Evolutionary conservation across 1,140 invertebrate species (phyloP).

Genomic region (Phortica variegata): DNA sequence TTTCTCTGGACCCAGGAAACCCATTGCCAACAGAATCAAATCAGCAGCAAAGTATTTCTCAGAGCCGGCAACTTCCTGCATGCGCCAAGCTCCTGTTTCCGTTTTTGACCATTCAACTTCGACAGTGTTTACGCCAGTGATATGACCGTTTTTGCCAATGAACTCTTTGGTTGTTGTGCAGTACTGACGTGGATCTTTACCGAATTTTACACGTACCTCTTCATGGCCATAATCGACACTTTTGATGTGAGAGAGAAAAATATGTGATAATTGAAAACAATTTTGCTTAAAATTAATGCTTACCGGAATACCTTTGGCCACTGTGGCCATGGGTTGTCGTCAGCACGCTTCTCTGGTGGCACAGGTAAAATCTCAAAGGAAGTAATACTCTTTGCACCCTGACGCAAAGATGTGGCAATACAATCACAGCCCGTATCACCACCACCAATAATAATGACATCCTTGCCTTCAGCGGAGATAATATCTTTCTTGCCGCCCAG

Average conservation of each 20-base stretch:
- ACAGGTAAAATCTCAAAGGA: conserved; percentile 97
- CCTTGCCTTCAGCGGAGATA: conserved; percentile 86
- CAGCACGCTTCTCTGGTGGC: conserved; percentile 75
- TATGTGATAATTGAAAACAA: conserved; percentile 3
- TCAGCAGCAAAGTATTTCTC: conserved; percentile 87
- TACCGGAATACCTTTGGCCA: conserved; percentile 90
- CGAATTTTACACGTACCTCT: conserved; percentile 89
- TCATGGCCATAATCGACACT: conserved; percentile 98
- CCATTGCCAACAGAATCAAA: conserved; percentile 95
- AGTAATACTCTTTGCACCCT: conserved; percentile 94
- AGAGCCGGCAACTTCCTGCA: conserved; percentile 82
- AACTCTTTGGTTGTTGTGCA: conserved; percentile 95
- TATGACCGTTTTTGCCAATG: conserved; percentile 84
- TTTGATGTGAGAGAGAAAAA: conserved; percentile 2
- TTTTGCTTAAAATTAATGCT: neutral
- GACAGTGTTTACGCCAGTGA: conserved; percentile 86
- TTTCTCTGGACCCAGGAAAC: conserved; percentile 95
- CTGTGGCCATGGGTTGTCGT: conserved; percentile 97
- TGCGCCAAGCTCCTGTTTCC: conserved; percentile 89
- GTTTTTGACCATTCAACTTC: conserved; percentile 93
- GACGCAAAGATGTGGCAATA: conserved; percentile 94
- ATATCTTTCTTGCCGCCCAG: conserved; percentile 65
- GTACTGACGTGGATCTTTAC: conserved; percentile 91
- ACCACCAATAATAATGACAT: conserved; percentile 96
- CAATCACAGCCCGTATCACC: conserved; percentile 99